phyloP scores from a whole-genome alignment of 35 echinoderm and acorn worm genomes.

The Apostichopus parvimensis region DNA sequence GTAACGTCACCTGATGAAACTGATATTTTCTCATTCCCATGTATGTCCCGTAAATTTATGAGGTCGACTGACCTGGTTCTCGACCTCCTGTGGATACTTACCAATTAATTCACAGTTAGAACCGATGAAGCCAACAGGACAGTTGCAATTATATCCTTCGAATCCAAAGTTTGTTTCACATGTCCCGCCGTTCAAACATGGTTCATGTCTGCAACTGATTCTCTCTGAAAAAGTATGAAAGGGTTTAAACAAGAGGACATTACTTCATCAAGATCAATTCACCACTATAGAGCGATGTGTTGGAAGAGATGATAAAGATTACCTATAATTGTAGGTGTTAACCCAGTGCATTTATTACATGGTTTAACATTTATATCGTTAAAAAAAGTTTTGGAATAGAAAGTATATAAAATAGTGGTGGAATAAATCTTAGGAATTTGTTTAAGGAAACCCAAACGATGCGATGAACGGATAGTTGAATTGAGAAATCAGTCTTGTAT shows the following conservation, averaged over 20 bases:
- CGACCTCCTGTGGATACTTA: neutral
- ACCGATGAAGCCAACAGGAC: neutral
- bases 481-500: too few relatives aligned
- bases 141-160: neutral
- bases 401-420: too few relatives aligned
- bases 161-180: slow-evolving; percentile 5
- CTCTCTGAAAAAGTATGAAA: slow-evolving; percentile 18
- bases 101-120: slow-evolving; percentile 37
- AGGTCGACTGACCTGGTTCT: too few relatives aligned
- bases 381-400: too few relatives aligned
- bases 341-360: too few relatives aligned
- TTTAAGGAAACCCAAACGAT: neutral
- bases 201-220: neutral
- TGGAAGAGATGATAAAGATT: too few relatives aligned
- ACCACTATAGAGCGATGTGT: neutral
- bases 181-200: neutral
- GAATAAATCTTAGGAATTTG: too few relatives aligned
- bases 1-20: too few relatives aligned
- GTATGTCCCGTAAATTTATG: too few relatives aligned
- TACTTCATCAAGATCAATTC: neutral
- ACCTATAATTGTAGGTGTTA: too few relatives aligned
- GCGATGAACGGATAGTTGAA: neutral
- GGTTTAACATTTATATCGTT: too few relatives aligned
- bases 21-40: too few relatives aligned
- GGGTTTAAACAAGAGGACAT: neutral